Evolutionary conservation across 1,140 invertebrate genomes (phyloP), one percentile per base, ranked within the genome.

Genomic region (Panagrolaimus sp.): DNA sequence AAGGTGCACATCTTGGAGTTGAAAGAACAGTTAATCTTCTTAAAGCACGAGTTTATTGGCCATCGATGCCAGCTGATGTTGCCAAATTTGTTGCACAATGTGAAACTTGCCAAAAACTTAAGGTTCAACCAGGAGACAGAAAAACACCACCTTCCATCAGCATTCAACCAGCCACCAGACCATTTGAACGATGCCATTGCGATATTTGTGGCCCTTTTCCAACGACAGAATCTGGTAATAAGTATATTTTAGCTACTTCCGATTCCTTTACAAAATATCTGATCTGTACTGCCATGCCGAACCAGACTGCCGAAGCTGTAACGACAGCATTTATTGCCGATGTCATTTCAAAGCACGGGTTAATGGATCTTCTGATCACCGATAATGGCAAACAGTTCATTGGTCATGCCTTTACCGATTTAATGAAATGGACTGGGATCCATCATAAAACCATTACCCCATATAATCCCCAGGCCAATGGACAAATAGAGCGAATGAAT

Each of bases 1-100:
- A 43, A 0, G 67, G 67, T 69, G 68, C 64, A 26, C 68, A 69
- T 26, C 24, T 69, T 9, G 68, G 68, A 28, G 28, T 69, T 24
- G 7, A 14, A 7, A 69, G 24, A 17, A 69, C 67, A 38, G 10
- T 21, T 3, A 12, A 69, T 9, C 12, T 8, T 8, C 10, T 69
- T 14, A 17, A n/a, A 9, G n/a, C 9, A 69, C 24, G 67, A 65
- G 52, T 67, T 24, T 69, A 32, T n/a, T 69, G 67, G 67, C 26
- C 8, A 66, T 9, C 9, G 15, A 15, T 69, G 7, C 17, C 12
- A 48, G 1, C 9, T 12, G 1, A 67, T 43, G 10, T 43, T 12
- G 12, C 4, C 2, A 21, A 21, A 48, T 67, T 2, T 2, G 47
- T 52, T 15, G 3, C 5, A 4, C 4, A 21, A 6, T 52, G 47